Percentiles rank a stretch among this genome's conserved stretches.
Evolutionary conservation across 64 coral and sea anemone genomes (phyloP).

Genomic region (Trachythela sp.): DNA sequence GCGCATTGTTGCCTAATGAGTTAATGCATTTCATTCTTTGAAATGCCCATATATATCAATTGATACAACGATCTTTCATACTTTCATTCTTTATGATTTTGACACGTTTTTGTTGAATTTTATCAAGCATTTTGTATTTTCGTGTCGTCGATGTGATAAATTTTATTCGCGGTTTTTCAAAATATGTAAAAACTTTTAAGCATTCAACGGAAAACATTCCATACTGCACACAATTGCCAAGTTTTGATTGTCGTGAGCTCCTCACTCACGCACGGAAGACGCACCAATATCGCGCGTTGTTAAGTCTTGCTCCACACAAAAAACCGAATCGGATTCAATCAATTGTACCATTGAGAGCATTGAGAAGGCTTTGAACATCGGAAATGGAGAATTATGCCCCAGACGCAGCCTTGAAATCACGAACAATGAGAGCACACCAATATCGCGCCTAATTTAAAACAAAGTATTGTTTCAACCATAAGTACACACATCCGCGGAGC

Average conservation of each 20-base stretch:
- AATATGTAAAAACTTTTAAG: background rate
- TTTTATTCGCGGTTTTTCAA: background rate
- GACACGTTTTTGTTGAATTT: no score
- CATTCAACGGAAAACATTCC: background rate
- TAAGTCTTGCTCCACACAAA: background rate
- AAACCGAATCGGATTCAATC: background rate
- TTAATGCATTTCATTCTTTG: no score
- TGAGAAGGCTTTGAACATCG: background rate
- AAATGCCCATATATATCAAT: no score
- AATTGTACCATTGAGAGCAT: background rate
- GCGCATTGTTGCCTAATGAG: no score
- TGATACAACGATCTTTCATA: no score
- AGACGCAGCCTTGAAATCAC: background rate
- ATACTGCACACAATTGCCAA: background rate
- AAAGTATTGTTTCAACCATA: background rate
- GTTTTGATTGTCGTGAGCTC: background rate
- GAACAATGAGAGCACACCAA: background rate
- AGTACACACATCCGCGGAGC: background rate
- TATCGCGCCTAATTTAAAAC: background rate
- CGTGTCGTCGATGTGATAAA: background rate
- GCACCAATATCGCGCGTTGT: background rate
- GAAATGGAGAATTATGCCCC: background rate
- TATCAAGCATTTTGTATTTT: background rate
- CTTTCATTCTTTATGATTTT: no score
- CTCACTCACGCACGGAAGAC: background rate